phyloP scores from a whole-genome alignment of 2,113 vertebrate species.

The Dasypus novemcinctus region DNA sequence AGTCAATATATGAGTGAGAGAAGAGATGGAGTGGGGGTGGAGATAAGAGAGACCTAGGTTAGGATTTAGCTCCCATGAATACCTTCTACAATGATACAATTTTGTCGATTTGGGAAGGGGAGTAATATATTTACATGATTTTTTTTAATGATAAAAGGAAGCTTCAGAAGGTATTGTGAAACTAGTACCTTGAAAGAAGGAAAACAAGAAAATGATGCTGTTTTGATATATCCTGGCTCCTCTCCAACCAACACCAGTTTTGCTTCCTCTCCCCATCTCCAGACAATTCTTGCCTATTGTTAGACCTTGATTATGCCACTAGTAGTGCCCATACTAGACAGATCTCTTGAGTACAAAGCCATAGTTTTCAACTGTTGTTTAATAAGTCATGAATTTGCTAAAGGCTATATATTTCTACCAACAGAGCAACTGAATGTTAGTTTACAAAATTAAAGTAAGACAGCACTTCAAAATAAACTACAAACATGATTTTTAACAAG shows the following conservation, averaged over 20 bases:
- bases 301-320: not conserved
- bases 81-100: not conserved
- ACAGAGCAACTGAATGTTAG: constrained; percentile 51
- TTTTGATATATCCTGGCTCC: not conserved
- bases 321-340: not conserved
- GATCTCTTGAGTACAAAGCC: not conserved
- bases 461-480: constrained; percentile 25
- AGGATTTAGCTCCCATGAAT: not conserved
- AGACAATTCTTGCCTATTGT: not conserved
- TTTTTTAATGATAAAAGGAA: not conserved
- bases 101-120: not conserved
- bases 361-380: constrained; percentile 5
- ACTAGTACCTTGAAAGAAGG: not conserved
- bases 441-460: constrained; percentile 54
- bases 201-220: not conserved
- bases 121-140: not conserved
- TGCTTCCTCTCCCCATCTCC: not conserved
- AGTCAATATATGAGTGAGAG: not conserved
- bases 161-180: not conserved
- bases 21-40: not conserved
- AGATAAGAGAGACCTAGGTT: not conserved
- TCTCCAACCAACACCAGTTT: not conserved
- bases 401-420: not conserved
- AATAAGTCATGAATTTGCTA: constrained; percentile 43
- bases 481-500: constrained; percentile 61